Percentiles rank a stretch among this genome's conserved stretches.
Evolutionary conservation across 1,140 invertebrate genomes (phyloP).

Genomic region (Proctacanthus coquilletti): DNA sequence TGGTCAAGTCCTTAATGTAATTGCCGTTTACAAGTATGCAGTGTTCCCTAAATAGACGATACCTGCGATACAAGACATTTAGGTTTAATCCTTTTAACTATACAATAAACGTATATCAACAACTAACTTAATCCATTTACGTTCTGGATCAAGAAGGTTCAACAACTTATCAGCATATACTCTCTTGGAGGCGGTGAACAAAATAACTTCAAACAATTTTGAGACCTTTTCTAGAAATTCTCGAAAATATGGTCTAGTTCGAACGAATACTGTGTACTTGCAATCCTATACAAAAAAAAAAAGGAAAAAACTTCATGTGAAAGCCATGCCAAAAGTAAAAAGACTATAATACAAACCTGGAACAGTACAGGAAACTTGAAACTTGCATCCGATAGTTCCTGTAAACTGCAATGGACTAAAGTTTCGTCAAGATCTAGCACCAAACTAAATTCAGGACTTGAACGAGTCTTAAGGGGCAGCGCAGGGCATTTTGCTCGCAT

Average conservation of each 20-base stretch:
- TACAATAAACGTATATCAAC: not conserved
- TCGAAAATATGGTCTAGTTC: slow-evolving; percentile 77
- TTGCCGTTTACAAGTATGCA: slow-evolving; percentile 92
- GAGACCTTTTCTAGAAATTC: slow-evolving; percentile 88
- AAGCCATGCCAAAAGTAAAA: slow-evolving; percentile 2
- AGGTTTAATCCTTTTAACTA: slow-evolving; percentile 3
- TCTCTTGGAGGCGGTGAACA: slow-evolving; percentile 92
- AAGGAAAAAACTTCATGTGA: not conserved
- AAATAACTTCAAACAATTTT: slow-evolving; percentile 81
- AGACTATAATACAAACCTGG: slow-evolving; percentile 37
- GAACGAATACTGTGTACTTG: slow-evolving; percentile 64
- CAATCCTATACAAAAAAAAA: slow-evolving; percentile 20
- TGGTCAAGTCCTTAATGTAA: slow-evolving; percentile 91
- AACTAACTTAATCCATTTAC: slow-evolving; percentile 72
- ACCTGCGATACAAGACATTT: slow-evolving; percentile 23
- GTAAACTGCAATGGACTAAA: slow-evolving; percentile 86
- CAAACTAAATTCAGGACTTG: slow-evolving; percentile 85
- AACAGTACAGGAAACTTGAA: slow-evolving; percentile 91
- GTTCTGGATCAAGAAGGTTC: slow-evolving; percentile 79
- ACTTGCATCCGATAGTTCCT: slow-evolving; percentile 79
- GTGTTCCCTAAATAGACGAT: slow-evolving; percentile 81
- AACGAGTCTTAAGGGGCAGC: slow-evolving; percentile 80
- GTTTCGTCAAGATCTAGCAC: slow-evolving; percentile 75
- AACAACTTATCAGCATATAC: slow-evolving; percentile 92
- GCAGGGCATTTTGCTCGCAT: slow-evolving; percentile 76